Base-by-base conservation (phyloP, 1,140 invertebrate genomes). In the Cotesia vestalis region DNA sequence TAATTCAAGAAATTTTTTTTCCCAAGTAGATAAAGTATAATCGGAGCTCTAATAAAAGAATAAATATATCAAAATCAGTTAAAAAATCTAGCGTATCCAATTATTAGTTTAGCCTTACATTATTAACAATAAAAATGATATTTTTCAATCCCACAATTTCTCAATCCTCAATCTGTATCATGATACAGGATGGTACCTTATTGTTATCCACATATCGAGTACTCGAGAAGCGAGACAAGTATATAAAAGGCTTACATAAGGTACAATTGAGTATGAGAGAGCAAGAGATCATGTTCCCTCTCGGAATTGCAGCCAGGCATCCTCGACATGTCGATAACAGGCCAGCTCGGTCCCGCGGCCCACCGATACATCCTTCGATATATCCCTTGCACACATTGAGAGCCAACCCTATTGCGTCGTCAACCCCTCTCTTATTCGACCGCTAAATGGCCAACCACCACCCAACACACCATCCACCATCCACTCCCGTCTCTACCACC, bases 251-350 rank as follows among this genome's bases (percentile, higher is more conserved):
- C 40, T n/a, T 11, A 46, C 12, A 36, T 20, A 46, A 36, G 60
- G 46, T 69, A 12, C 6, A 67, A 78, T 64, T 62, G 59, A 60
- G 69, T 40, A 17, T 27, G 20, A 59, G 14, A 66, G 53, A 27
- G 46, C 46, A 57, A 20, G 51, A 66, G 53, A 27, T 59, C 57
- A 27, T 60, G 75, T 73, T 69, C 74, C 72, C 46, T 53, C 51
- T 67, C 17, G 64, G 59, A 71, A 71, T 72, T 72, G 57, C 64
- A 76, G 78, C 76, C 79, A 79, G 78, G 79, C 80, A 84, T 81
- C 79, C 79, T 83, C 83, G 83, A 85, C 82, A 87, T 87, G 85
- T 87, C 85, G 85, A 87, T 86, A 87, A 80, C 85, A 87, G 84
- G 80, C 83, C 79, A 72, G 57, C 67, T 73, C 51, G 68, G 69